phyloP scores from a whole-genome alignment of 2,888 invertebrate genomes.

The Lampropteryx suffumata region DNA sequence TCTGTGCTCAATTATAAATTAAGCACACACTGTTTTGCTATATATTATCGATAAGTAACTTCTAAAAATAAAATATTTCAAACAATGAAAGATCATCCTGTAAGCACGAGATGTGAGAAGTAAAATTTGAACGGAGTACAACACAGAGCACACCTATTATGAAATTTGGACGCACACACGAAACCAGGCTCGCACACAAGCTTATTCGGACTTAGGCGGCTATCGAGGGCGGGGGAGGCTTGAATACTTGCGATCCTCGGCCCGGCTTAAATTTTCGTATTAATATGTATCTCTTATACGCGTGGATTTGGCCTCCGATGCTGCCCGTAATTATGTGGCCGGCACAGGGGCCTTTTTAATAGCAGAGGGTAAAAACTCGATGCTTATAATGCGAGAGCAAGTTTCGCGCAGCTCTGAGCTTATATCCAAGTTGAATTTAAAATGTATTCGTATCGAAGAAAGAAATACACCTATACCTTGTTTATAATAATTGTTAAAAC shows the following conservation, averaged over 20 bases:
- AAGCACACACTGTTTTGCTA: too few species aligned
- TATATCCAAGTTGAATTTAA: not conserved
- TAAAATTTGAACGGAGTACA: conserved; percentile 79
- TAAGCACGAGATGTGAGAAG: conserved; percentile 73
- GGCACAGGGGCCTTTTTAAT: conserved; percentile 46
- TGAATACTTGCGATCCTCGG: conserved; percentile 69
- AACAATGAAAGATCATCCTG: conserved; percentile 49
- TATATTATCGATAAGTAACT: too few species aligned
- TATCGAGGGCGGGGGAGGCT: conserved; percentile 56
- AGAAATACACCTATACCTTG: too few species aligned
- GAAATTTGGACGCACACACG: conserved; percentile 70
- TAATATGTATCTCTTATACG: conserved; percentile 77
- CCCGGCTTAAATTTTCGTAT: conserved; percentile 78
- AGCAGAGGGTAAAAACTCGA: conserved; percentile 40
- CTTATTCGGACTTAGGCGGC: conserved; percentile 68
- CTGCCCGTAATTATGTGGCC: conserved; percentile 60
- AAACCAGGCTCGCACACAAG: conserved; percentile 52
- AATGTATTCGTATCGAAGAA: not conserved
- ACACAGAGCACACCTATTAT: conserved; percentile 76
- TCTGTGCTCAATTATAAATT: not conserved
- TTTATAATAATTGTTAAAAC: too few species aligned
- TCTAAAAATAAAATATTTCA: not conserved
- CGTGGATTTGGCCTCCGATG: conserved; percentile 68
- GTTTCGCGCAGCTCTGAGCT: not conserved
- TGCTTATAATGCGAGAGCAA: conserved; percentile 26